Conservation (phyloP, 2,113 vertebrate genomes). For the Paratilapia polleni region DNA sequence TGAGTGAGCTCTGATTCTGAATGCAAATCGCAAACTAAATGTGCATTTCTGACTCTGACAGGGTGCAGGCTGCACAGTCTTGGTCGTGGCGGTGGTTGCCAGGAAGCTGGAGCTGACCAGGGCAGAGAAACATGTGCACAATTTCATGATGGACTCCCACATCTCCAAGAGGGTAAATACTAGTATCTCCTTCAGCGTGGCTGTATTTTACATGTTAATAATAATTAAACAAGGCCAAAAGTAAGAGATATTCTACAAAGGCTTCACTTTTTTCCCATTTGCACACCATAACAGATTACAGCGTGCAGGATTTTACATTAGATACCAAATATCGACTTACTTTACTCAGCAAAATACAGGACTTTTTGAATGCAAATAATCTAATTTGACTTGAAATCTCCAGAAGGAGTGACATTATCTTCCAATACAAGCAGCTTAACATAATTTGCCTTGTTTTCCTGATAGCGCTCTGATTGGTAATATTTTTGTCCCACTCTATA, state of each 20-base stretch:
- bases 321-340: too few relatives aligned
- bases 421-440: neutral
- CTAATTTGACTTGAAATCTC: neutral
- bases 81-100: constrained; percentile 95
- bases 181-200: neutral
- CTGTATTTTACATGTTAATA: neutral
- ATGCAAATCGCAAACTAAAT: neutral
- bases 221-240: neutral
- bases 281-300: too few relatives aligned
- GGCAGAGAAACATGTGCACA: constrained; percentile 95
- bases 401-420: neutral
- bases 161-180: constrained; percentile 89
- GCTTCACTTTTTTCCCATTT: neutral
- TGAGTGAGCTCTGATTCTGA: neutral
- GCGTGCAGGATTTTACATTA: neutral
- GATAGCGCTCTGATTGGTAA: neutral
- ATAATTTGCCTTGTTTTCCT: neutral
- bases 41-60: constrained; percentile 29
- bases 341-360: neutral
- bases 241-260: neutral
- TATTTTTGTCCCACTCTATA: neutral
- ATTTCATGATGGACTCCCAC: constrained; percentile 98
- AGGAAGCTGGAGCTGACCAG: constrained; percentile 94
- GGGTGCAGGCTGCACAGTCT: constrained; percentile 93
- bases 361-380: neutral